Evolutionary conservation across 2,888 invertebrate species (phyloP).

Genomic region (Acleris literana): DNA sequence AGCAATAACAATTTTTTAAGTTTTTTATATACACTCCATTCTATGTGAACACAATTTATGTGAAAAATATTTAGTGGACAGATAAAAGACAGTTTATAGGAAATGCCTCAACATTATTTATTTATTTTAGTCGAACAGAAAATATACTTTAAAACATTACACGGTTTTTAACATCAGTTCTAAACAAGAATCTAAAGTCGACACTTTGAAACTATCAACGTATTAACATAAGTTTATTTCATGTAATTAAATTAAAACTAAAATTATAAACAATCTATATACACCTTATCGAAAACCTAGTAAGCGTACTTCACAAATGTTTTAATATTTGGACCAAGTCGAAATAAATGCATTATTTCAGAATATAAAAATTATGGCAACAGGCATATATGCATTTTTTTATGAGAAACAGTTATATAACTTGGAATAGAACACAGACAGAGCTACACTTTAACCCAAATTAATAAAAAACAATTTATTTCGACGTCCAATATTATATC

Average conservation of each 20-base stretch:
- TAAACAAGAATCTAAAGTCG: background rate
- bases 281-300: constrained; percentile 33
- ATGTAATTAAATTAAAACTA: constrained; percentile 30
- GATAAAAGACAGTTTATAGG: background rate
- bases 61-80: constrained; percentile 1
- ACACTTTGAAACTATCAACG: constrained; percentile 21
- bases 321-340: constrained; percentile 4
- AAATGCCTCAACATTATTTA: constrained; percentile 5
- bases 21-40: no score
- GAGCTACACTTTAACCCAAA: background rate
- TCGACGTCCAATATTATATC: constrained; percentile 12
- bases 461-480: constrained; percentile 10
- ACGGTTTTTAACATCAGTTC: constrained; percentile 19
- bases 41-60: constrained; percentile 21
- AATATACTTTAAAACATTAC: constrained; percentile 13
- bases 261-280: constrained; percentile 33
- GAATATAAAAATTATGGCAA: background rate
- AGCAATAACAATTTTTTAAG: background rate
- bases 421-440: background rate
- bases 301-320: constrained; percentile 38
- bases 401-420: background rate
- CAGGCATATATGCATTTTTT: background rate
- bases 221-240: constrained; percentile 25
- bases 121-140: constrained; percentile 12
- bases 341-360: constrained; percentile 15